These are phyloP conservation scores for Ibycter americanus DNA, from an alignment of 2,797 vertebrate genomes.

Conservation along the genomic window DNA sequence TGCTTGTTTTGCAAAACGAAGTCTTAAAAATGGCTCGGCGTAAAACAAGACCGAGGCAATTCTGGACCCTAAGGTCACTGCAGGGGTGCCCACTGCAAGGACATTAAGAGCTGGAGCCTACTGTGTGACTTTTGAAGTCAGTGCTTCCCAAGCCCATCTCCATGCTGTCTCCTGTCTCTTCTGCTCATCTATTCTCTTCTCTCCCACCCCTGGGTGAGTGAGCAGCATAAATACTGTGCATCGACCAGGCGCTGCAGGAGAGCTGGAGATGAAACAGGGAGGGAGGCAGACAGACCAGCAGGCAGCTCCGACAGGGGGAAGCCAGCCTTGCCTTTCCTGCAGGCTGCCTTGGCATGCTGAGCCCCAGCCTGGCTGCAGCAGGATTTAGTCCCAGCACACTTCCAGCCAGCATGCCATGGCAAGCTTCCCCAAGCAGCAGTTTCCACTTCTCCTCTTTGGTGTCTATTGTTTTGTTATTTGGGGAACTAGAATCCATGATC, in stretches of 20 bases:
- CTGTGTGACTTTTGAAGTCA: not conserved
- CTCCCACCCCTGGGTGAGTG: not conserved
- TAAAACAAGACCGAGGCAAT: not conserved
- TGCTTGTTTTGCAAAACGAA: not conserved
- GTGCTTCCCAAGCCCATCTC: not conserved
- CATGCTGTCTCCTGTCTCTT: not conserved
- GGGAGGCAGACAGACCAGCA: not conserved
- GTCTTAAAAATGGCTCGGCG: not conserved
- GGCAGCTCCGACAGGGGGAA: fast-evolving
- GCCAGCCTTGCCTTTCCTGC: not conserved
- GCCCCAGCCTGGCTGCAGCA: not conserved
- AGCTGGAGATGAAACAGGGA: not conserved
- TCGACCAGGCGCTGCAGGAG: not conserved
- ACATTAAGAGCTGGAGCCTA: not conserved
- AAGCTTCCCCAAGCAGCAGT: conserved; percentile 43
- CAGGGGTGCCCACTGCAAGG: not conserved
- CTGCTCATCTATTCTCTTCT: not conserved
- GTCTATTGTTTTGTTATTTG: conserved; percentile 59
- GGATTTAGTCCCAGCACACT: not conserved
- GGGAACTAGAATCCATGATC: not conserved
- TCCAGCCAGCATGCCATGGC: not conserved
- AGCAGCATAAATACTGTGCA: not conserved
- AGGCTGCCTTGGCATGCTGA: not conserved
- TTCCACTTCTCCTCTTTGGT: conserved; percentile 54
- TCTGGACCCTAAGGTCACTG: not conserved